phyloP scores from a whole-genome alignment of 2,888 invertebrate genomes.

The Melitaea athalia region DNA sequence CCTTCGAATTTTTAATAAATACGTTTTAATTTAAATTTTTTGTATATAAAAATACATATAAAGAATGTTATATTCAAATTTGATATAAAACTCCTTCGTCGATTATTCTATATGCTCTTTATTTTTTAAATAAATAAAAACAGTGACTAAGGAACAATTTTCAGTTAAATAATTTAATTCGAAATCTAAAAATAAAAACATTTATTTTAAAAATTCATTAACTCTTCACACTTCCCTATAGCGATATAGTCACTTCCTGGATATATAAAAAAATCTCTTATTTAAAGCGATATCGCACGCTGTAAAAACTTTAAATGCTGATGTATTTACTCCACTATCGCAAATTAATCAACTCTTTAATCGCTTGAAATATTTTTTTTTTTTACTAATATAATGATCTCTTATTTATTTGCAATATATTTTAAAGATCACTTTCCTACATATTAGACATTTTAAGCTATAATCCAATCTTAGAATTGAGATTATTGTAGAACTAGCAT shows the following conservation, averaged over 20 bases:
- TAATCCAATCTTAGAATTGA: no score
- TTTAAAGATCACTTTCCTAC: conserved; percentile 2
- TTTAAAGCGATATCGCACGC: conserved; percentile 6
- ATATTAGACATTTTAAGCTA: not conserved
- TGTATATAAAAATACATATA: no score
- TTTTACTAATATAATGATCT: conserved; percentile 6
- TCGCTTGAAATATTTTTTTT: conserved; percentile 5
- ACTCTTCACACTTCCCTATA: not conserved
- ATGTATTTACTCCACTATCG: conserved; percentile 13
- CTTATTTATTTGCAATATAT: not conserved
- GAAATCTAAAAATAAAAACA: not conserved
- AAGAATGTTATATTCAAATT: no score
- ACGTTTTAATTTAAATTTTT: no score
- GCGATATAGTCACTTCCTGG: not conserved
- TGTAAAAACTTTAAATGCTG: not conserved
- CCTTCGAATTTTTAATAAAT: no score
- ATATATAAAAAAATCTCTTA: conserved; percentile 12
- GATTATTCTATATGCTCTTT: no score
- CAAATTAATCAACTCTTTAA: conserved; percentile 21
- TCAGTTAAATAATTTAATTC: not conserved
- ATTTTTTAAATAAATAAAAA: no score
- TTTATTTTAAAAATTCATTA: not conserved
- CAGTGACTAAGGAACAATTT: no score
- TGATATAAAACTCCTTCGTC: no score
- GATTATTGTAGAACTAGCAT: no score